These are phyloP conservation scores for Oreochromis grahami DNA, from an alignment of 2,797 vertebrate genomes.

Conservation along the genomic window DNA sequence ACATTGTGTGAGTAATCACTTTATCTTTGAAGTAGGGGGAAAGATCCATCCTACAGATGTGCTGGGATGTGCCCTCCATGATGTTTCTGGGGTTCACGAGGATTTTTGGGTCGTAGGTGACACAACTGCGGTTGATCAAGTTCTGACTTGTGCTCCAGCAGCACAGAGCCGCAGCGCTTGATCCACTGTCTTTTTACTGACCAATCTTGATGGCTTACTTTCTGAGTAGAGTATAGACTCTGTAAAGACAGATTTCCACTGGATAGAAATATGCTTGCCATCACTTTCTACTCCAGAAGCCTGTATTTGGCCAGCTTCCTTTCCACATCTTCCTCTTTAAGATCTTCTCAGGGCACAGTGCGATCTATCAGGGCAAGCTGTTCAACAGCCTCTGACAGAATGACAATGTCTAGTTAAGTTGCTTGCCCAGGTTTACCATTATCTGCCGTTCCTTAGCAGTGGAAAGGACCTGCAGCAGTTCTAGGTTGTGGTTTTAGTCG, in stretches of 20 bases:
- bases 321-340: neutral
- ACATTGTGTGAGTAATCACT: neutral
- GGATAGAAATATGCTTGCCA: neutral
- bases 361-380: neutral
- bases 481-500: neutral
- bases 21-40: neutral
- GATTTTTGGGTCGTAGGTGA: neutral
- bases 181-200: neutral
- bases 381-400: neutral
- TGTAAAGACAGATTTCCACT: neutral
- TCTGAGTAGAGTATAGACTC: neutral
- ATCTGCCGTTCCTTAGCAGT: neutral
- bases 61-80: neutral
- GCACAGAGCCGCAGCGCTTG: neutral
- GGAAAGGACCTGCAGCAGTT: neutral
- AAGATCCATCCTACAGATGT: neutral
- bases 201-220: neutral
- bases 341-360: neutral
- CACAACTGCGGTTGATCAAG: fast-evolving
- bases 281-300: neutral
- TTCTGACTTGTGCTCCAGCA: neutral
- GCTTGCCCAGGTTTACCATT: neutral
- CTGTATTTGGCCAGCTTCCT: neutral
- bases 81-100: neutral
- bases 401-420: neutral